phyloP scores from a whole-genome alignment of 1,140 invertebrate genomes.

The Heliothis virescens region DNA sequence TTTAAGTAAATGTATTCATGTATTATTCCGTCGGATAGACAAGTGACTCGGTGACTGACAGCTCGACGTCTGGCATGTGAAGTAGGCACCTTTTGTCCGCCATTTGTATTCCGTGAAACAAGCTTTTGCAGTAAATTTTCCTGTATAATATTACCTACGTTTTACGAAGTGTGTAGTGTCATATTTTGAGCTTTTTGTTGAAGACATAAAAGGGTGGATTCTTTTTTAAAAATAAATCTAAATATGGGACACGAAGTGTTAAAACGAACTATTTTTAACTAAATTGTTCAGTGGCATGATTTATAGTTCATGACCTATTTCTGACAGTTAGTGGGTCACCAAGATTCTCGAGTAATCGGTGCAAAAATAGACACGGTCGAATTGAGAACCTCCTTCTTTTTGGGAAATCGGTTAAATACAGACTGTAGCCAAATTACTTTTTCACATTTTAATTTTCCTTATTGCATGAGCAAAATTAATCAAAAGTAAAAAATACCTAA shows the following conservation, averaged over 20 bases:
- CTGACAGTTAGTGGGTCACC: neutral
- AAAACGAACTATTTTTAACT: neutral
- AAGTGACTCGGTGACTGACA: constrained; percentile 30
- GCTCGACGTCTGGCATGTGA: constrained; percentile 34
- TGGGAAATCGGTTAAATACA: no score
- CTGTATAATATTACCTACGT: neutral
- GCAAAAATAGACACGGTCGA: no score
- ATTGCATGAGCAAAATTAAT: neutral
- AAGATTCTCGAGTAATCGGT: no score
- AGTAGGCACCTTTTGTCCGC: constrained; percentile 32
- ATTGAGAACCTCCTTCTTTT: no score
- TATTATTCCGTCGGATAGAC: constrained; percentile 37
- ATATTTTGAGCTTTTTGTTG: neutral
- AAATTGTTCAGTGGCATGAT: neutral
- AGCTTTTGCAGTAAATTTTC: neutral
- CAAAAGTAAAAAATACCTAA: neutral
- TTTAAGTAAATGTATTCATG: constrained; percentile 28
- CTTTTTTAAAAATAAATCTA: neutral
- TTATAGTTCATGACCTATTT: neutral
- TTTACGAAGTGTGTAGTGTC: neutral
- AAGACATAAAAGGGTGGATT: neutral
- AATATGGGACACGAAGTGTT: neutral
- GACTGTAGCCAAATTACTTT: no score
- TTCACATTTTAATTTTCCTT: no score
- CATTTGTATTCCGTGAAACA: constrained; percentile 23